phyloP scores from a whole-genome alignment of 2,113 vertebrate species.

The Neofelis nebulosa region DNA sequence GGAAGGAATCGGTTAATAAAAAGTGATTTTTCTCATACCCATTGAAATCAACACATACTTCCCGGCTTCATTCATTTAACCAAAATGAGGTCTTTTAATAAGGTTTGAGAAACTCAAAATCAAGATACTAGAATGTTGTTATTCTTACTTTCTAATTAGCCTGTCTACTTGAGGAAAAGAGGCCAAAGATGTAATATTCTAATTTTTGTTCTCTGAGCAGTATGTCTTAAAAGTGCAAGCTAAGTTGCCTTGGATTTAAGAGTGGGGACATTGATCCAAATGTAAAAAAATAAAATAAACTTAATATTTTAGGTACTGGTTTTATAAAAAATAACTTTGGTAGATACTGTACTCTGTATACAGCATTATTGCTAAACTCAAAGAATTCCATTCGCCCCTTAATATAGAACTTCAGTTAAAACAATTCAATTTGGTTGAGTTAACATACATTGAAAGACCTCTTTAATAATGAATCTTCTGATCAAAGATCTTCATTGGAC shows the following conservation, averaged over 20 bases:
- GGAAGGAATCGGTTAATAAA: constrained; percentile 1
- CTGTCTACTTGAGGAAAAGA: constrained; percentile 41
- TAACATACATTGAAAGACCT: not conserved
- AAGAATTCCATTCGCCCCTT: not conserved
- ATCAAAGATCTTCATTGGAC: not conserved
- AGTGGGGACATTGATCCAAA: not conserved
- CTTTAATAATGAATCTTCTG: not conserved
- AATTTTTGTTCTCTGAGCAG: constrained; percentile 28
- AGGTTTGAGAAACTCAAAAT: constrained; percentile 19
- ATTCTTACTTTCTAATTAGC: constrained; percentile 47
- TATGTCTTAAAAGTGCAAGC: not conserved
- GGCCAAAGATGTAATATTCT: not conserved
- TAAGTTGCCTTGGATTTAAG: constrained; percentile 14
- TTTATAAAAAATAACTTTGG: constrained; percentile 1
- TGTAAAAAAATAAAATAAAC: not conserved
- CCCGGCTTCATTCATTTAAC: not conserved
- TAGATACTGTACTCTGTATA: not conserved
- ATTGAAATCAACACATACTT: not conserved
- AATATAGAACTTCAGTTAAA: constrained; percentile 19
- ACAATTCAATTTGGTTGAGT: not conserved
- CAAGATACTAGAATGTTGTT: constrained; percentile 2
- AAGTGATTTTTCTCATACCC: not conserved
- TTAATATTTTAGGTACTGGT: not conserved
- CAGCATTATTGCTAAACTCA: not conserved
- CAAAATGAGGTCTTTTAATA: constrained; percentile 23